These are phyloP conservation scores for Cartodere bifasciata DNA, from an alignment of 2,888 invertebrate genomes.

Conservation along the genomic window DNA sequence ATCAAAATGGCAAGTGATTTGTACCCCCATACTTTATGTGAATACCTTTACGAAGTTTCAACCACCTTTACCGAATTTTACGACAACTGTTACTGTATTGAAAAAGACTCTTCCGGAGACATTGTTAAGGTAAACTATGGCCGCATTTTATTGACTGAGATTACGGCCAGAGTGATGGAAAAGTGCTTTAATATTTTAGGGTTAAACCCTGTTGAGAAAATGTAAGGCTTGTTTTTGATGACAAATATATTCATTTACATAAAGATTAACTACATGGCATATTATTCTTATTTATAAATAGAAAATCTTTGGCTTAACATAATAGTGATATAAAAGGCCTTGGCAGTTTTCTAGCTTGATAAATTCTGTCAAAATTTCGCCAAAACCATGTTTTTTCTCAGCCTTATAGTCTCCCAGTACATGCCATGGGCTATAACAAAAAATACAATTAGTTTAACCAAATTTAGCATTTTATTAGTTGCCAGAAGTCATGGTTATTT, in stretches of 20 bases:
- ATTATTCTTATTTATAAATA: no score
- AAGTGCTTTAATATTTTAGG: conserved; percentile 86
- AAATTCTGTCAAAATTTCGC: conserved; percentile 59
- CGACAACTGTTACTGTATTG: conserved; percentile 93
- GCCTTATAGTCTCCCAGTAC: conserved; percentile 59
- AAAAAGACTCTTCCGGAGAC: conserved; percentile 73
- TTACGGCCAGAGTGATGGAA: conserved; percentile 75
- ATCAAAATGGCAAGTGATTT: conserved; percentile 71
- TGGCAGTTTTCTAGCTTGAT: no score
- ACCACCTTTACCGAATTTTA: conserved; percentile 94
- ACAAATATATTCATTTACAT: neutral
- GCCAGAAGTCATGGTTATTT: neutral
- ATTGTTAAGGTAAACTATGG: conserved; percentile 73
- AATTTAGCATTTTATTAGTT: no score
- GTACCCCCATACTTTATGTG: conserved; percentile 78
- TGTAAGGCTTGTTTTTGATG: conserved; percentile 53
- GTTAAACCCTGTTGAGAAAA: conserved; percentile 79
- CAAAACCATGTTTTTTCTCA: conserved; percentile 60
- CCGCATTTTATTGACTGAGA: conserved; percentile 84
- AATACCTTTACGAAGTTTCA: conserved; percentile 90
- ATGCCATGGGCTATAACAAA: conserved; percentile 51
- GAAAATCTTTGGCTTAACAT: no score
- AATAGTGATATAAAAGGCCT: no score
- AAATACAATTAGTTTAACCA: no score
- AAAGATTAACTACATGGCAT: no score